Evolutionary conservation across 2,113 vertebrate genomes (phyloP), one percentile per base, ranked within the genome.

Genomic region (Hucho hucho): DNA sequence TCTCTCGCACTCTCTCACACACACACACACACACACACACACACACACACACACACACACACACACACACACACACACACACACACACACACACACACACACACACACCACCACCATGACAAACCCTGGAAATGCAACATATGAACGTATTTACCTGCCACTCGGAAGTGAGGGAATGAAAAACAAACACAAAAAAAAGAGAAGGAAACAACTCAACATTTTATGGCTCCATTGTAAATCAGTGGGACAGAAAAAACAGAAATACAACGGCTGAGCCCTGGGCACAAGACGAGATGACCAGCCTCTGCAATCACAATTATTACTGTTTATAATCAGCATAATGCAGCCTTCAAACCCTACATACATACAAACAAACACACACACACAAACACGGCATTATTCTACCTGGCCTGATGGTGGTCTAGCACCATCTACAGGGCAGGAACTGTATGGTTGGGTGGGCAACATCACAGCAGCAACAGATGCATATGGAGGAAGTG

Each of bases 241-340:
- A 74, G 61, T 75, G 70, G 74, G 72, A 77, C 75, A 46, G 71
- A 59, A 53, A 53, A 47, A 24, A 6, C 16, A 16, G 79, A 77
- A 86, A 85, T 56, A 79, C 37, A 66, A 26, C 9, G n/a, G 37
- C 69, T 46, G 12, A 24, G 53, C 47, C 13, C 4, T 0, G 32
- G 26, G 68, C 6, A 68, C 32, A 11, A 4, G 61, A 43, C 56
- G 25, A 1, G 69, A 64, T 63, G 70, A 49, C 72, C 64, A 25
- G 68, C 56, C 65, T n/a, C 68, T 79, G 76, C 69, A 86, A 83
- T 88, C 79, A 74, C 70, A 80, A 80, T 86, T 80, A 86, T 79
- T 67, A 69, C 56, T 72, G 61, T 82, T 83, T 81, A 72, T 81
- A 87, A 83, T 89, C 84, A 83, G 70, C 69, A 72, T 78, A 83